Percentiles rank a stretch among this genome's conserved stretches.
Conservation (phyloP, 2,888 invertebrate species). For the Drosophila nr. perissopoda region DNA sequence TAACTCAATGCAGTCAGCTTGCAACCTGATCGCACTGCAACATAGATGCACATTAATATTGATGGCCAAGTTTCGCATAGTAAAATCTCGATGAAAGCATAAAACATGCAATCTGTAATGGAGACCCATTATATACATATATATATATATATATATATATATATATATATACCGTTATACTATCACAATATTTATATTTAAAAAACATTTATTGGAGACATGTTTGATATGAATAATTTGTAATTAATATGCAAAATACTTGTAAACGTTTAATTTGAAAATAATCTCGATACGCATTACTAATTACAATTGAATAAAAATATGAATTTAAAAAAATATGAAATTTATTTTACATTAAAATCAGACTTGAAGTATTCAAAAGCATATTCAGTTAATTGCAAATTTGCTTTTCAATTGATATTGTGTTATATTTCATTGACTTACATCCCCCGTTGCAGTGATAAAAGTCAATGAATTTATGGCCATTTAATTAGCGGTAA, state of each 20-base stretch:
- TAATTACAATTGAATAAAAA: background rate
- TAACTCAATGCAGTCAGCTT: slow-evolving; percentile 45
- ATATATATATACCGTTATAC: background rate
- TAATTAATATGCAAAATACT: background rate
- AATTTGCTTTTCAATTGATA: slow-evolving; percentile 31
- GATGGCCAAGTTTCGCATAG: too few species aligned
- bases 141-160: too few species aligned
- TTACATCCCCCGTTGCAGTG: slow-evolving; percentile 33
- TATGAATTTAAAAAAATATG: background rate
- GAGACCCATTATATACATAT: too few species aligned
- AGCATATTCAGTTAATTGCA: background rate
- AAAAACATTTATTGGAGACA: background rate
- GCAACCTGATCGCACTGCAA: slow-evolving; percentile 6
- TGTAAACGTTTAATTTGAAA: background rate
- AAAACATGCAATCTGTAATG: background rate
- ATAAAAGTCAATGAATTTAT: slow-evolving; percentile 61
- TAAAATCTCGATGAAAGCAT: background rate
- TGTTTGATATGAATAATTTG: background rate
- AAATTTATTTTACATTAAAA: background rate
- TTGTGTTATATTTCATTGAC: slow-evolving; percentile 22
- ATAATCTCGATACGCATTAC: background rate
- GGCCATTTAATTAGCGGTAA: slow-evolving; percentile 45
- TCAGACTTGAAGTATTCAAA: too few species aligned
- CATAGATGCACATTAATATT: background rate
- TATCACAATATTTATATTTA: background rate